phyloP scores from a whole-genome alignment of 2,113 vertebrate species.

The Lucifuga dentata region DNA sequence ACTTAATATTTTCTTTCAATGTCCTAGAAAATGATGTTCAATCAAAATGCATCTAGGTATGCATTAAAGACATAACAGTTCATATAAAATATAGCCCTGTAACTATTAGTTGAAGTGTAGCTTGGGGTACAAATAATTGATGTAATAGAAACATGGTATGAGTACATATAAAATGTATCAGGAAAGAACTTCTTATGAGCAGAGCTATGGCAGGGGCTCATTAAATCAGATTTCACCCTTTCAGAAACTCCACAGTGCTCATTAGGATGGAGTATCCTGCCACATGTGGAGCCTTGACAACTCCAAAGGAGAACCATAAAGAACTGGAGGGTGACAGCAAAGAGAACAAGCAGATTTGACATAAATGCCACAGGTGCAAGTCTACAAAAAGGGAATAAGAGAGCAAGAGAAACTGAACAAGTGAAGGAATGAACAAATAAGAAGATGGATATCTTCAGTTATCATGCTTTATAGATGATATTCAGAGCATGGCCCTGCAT shows the following conservation, averaged over 20 bases:
- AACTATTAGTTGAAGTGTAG: not conserved
- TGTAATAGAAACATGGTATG: not conserved
- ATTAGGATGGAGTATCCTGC: constrained; percentile 34
- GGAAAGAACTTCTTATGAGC: not conserved
- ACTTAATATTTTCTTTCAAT: too few species aligned
- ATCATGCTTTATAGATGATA: constrained; percentile 69
- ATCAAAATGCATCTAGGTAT: too few species aligned
- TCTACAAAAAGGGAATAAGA: not conserved
- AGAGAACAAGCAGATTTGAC: not conserved
- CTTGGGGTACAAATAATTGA: not conserved
- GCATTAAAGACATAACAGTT: too few species aligned
- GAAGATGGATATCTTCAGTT: constrained; percentile 67
- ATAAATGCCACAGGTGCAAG: constrained; percentile 15
- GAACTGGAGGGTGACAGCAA: not conserved
- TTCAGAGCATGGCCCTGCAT: constrained; percentile 66
- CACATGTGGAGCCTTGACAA: constrained; percentile 37
- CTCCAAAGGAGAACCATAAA: constrained; percentile 8
- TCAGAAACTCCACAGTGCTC: constrained; percentile 14
- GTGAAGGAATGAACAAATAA: constrained; percentile 48
- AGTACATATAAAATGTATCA: constrained; percentile 11
- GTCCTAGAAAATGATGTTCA: too few species aligned
- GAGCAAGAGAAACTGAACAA: not conserved
- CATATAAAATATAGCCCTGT: too few species aligned
- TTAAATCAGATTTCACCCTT: constrained; percentile 53
- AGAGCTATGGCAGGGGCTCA: constrained; percentile 23